These are phyloP conservation scores for Daubentonia madagascariensis DNA, from an alignment of 2,113 vertebrate genomes.

Conservation along the genomic window DNA sequence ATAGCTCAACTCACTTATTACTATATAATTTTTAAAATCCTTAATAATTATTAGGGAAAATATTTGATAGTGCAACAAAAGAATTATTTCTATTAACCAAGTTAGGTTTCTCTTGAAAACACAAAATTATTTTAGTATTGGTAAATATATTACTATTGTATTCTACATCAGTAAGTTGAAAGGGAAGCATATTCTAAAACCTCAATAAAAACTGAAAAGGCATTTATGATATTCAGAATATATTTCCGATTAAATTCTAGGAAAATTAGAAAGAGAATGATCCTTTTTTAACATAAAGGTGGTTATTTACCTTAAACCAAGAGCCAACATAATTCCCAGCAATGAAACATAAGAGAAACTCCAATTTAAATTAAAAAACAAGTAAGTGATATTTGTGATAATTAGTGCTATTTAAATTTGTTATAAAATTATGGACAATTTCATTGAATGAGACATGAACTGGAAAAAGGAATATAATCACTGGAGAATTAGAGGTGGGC, in stretches of 20 bases:
- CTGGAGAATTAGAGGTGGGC: background rate
- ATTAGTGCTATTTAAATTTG: background rate
- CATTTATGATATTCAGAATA: background rate
- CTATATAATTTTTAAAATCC: background rate
- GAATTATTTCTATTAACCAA: background rate
- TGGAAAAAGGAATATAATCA: background rate
- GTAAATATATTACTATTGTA: background rate
- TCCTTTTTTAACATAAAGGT: background rate
- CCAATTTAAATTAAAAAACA: background rate
- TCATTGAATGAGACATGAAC: background rate
- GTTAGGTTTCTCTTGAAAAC: background rate
- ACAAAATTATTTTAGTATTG: background rate
- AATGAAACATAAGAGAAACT: background rate
- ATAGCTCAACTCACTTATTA: background rate
- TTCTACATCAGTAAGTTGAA: background rate
- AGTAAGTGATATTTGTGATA: background rate
- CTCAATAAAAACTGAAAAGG: background rate
- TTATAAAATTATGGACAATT: background rate
- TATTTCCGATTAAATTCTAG: background rate
- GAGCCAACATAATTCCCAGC: background rate
- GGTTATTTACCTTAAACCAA: background rate
- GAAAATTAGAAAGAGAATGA: background rate
- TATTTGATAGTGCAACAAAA: background rate
- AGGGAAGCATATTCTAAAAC: background rate
- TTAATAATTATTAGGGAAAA: background rate